phyloP scores from a whole-genome alignment of 2,113 vertebrate species.

The Cyanistes caeruleus region DNA sequence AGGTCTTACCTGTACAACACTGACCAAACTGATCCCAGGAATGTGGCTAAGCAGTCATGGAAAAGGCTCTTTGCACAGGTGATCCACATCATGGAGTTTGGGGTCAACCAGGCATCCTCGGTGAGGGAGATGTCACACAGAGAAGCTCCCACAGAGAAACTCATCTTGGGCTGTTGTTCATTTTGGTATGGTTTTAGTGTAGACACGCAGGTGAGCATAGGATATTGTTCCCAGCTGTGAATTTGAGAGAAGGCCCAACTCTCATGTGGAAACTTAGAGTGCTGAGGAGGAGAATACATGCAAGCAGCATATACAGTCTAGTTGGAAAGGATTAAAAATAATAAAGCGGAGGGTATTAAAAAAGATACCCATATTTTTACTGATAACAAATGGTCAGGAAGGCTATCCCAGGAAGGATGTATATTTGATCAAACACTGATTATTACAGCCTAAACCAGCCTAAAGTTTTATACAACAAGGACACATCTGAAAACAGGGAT shows the following conservation, averaged over 20 bases:
- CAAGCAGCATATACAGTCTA: not conserved
- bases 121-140: not conserved
- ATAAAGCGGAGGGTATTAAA: not conserved
- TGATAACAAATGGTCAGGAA: not conserved
- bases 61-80: not conserved
- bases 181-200: not conserved
- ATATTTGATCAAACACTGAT: not conserved
- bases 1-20: not conserved
- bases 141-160: not conserved
- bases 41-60: not conserved
- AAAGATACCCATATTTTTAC: not conserved
- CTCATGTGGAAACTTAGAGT: not conserved
- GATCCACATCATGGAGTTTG: not conserved
- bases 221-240: not conserved
- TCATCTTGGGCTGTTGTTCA: not conserved
- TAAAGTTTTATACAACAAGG: not conserved
- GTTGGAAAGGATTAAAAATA: not conserved
- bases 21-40: fast-evolving
- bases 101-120: not conserved
- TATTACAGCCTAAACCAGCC: not conserved
- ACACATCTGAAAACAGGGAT: not conserved
- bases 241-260: not conserved
- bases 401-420: not conserved
- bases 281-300: not conserved
- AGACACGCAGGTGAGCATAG: not conserved